phyloP scores from a whole-genome alignment of 2,797 vertebrate species.

The Tokudaia tokunoshimensis region DNA sequence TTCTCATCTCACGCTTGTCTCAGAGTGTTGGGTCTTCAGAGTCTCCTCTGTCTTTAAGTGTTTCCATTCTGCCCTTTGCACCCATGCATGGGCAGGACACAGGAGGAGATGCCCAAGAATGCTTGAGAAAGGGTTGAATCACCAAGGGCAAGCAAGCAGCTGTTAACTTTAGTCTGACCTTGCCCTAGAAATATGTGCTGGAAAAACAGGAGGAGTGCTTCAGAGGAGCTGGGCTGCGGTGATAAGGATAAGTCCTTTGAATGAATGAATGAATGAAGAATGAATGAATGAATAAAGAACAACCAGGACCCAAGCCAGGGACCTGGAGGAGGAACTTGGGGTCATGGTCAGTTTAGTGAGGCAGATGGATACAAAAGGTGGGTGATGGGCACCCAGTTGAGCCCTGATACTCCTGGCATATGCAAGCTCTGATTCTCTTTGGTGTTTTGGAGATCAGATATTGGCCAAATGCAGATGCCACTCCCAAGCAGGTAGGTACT shows the following conservation, averaged over 20 bases:
- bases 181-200: neutral
- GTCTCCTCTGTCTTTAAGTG: neutral
- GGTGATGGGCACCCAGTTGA: neutral
- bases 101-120: neutral
- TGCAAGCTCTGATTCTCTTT: neutral
- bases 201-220: neutral
- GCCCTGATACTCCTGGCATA: fast-evolving
- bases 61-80: neutral
- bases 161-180: neutral
- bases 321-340: neutral
- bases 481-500: neutral
- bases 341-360: neutral
- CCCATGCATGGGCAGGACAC: neutral
- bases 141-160: neutral
- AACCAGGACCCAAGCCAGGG: neutral
- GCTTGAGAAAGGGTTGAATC: neutral
- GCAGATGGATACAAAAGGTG: neutral
- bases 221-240: neutral
- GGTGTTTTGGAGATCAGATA: neutral
- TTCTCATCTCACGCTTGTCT: neutral
- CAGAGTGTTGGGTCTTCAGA: fast-evolving
- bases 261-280: neutral
- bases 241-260: neutral
- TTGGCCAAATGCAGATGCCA: neutral
- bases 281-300: neutral